These are phyloP conservation scores for Amphiprion percula DNA, from an alignment of 2,113 vertebrate genomes.

Conservation along the genomic window DNA sequence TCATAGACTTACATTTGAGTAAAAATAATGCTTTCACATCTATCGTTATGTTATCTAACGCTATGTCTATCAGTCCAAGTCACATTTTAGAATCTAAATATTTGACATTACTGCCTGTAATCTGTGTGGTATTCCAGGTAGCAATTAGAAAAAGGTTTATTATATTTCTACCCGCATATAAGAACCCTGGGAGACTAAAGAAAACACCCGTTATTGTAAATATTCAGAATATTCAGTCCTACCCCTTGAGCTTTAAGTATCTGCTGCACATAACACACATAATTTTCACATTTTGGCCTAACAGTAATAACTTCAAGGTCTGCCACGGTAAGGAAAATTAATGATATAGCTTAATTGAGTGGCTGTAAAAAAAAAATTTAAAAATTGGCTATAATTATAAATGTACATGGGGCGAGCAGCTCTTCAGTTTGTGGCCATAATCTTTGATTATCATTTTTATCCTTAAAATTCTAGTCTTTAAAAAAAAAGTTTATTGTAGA, in stretches of 20 bases:
- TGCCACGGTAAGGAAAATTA: neutral
- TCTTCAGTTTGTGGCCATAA: too few species aligned
- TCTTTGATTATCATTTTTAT: too few species aligned
- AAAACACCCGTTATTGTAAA: neutral
- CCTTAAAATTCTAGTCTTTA: too few species aligned
- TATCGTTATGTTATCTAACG: neutral
- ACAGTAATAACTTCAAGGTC: neutral
- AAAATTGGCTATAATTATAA: too few species aligned
- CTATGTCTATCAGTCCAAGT: neutral
- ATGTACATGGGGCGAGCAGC: too few species aligned
- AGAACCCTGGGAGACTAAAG: neutral
- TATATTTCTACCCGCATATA: neutral
- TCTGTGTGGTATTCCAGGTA: neutral
- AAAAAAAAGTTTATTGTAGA: neutral
- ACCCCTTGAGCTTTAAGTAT: neutral
- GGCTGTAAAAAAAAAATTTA: too few species aligned
- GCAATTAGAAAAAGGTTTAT: neutral
- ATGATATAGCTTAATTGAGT: neutral
- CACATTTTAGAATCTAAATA: neutral
- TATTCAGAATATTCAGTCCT: neutral
- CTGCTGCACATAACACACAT: too few species aligned
- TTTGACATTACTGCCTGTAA: too few species aligned
- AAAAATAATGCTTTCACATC: neutral
- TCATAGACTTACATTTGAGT: too few species aligned
- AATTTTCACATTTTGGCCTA: neutral